Evolutionary conservation across 2,797 vertebrate species (phyloP), one percentile per base, ranked within the genome.

Genomic region (Anas capensis): DNA sequence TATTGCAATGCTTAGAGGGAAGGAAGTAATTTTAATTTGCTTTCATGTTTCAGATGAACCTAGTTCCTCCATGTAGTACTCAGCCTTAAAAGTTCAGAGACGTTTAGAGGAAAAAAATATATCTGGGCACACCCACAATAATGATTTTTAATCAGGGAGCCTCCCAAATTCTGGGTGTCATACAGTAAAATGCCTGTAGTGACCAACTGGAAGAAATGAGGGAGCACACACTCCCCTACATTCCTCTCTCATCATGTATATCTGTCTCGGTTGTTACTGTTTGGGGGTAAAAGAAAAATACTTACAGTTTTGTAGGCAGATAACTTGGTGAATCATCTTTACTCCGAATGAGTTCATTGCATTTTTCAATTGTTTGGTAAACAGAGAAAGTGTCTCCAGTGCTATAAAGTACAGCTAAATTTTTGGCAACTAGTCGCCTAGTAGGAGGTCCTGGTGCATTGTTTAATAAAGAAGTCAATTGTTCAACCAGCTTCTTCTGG

Each of bases 251-350:
- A 24, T 38, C n/a, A 58, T 2, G 8, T 56, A 33, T 53, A 61
- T 31, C 27, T 34, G 26, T 14, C 56, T 68, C 6, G 73, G 2
- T 80, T 92, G 65, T 57, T 40, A 56, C 8, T 21, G 21, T 36
- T 38, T 56, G 21, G 49, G 62, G 66, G 48, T 82, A 82, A 82
- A 94, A 86, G 10, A 17, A 36, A 69, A 40, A 23, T 31, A 98
- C 99, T 98, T 97, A 99, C 99, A 99, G 98, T 92, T 99, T 98
- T 2, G 98, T 99, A 20, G 99, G 99, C 73, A 99, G 98, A 83
- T 98, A 98, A 81, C 99, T 99, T 64, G 99, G 99, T 23, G 99
- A 99, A 97, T 99, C 99, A 96, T 99, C 99, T 97, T 98, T 99
- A 97, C 98, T 99, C 82, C 98, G 98, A 96, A 99, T 99, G 95